A percentile compares a stretch with the other conserved stretches of the same genome.
Evolutionary conservation across 2,888 invertebrate species (phyloP).

Genomic region (Priocnemis perturbator): DNA sequence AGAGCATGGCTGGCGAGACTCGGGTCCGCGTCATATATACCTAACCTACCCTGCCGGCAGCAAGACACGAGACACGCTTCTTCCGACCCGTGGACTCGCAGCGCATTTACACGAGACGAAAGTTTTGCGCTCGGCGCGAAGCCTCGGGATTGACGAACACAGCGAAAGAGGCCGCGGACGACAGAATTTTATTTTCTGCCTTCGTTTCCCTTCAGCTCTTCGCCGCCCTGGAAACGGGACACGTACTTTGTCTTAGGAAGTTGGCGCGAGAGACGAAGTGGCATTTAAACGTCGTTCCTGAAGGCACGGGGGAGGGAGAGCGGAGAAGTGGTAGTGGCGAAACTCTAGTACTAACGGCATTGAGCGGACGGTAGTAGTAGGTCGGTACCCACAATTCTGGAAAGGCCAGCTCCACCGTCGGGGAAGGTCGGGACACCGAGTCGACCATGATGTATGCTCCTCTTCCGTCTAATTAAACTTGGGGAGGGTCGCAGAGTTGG

Average conservation of each 20-base stretch:
- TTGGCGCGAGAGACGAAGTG: constrained; percentile 14
- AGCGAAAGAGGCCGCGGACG: too few species aligned
- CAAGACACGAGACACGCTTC: too few species aligned
- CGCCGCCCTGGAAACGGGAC: constrained; percentile 4
- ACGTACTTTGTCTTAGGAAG: constrained; percentile 36
- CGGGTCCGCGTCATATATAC: too few species aligned
- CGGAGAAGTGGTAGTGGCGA: too few species aligned
- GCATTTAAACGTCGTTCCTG: constrained; percentile 32
- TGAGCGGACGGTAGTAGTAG: constrained; percentile 26
- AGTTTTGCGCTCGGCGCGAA: too few species aligned
- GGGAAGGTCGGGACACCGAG: constrained; percentile 58
- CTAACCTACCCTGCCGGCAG: too few species aligned
- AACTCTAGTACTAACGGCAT: too few species aligned
- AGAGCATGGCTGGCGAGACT: neutral
- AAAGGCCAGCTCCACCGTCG: constrained; percentile 53
- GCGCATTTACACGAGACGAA: too few species aligned
- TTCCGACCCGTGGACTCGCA: too few species aligned
- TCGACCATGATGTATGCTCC: constrained; percentile 64
- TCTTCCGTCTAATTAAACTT: constrained; percentile 71
- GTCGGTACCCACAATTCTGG: constrained; percentile 57
- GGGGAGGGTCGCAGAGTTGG: constrained; percentile 59
- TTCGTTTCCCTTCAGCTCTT: neutral
- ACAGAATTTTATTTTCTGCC: neutral
- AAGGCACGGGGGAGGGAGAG: constrained; percentile 29
- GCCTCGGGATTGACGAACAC: too few species aligned